Conservation (phyloP, 2,797 vertebrate genomes). For the Gephyroberyx darwinii region DNA sequence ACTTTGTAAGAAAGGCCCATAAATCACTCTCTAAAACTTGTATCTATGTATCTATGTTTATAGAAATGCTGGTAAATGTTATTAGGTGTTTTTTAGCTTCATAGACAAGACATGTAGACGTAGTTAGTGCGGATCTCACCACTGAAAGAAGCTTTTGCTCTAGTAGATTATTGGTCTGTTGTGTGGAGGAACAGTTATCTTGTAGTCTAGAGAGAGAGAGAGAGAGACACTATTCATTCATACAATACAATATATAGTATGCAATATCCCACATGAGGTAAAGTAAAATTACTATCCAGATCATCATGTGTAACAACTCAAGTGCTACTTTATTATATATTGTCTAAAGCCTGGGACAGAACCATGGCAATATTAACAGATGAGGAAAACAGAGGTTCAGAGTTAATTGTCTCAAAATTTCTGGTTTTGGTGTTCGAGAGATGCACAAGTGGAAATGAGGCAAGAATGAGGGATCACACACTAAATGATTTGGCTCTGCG, state of each 20-base stretch:
- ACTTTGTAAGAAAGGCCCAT: not conserved
- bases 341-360: not conserved
- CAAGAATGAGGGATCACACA: not conserved
- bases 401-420: no score
- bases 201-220: conserved; percentile 69
- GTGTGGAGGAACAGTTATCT: conserved; percentile 77
- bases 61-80: not conserved
- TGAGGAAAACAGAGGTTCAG: not conserved
- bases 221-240: conserved; percentile 11
- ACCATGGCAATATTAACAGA: not conserved
- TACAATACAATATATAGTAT: not conserved
- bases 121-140: conserved; percentile 65
- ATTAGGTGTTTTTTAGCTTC: not conserved
- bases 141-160: conserved; percentile 78
- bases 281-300: not conserved
- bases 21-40: not conserved
- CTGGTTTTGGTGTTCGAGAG: no score
- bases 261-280: not conserved
- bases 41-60: not conserved
- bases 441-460: not conserved
- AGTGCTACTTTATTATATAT: not conserved
- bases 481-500: not conserved
- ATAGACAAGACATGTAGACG: not conserved
- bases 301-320: not conserved
- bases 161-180: conserved; percentile 76